Evolutionary conservation across 2,797 vertebrate genomes (phyloP), one percentile per base, ranked within the genome.

Genomic region (Anguilla marmorata): DNA sequence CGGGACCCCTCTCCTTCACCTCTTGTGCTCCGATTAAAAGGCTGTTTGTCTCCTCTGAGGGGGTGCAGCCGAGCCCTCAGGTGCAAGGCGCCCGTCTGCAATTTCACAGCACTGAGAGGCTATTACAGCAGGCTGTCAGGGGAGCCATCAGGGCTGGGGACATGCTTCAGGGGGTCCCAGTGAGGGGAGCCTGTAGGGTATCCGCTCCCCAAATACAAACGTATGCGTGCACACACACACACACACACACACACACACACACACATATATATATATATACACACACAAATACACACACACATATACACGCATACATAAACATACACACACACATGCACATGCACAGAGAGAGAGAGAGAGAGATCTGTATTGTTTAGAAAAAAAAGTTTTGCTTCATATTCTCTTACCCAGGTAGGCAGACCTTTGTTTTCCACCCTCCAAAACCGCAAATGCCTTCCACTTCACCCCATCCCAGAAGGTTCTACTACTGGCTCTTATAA

Each of bases 71-170:
- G 94, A 82, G 96, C 96, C 95, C 96, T 96, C 96, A 96, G 96
- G 95, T 96, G 95, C 95, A 95, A 94, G 94, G 94, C 91, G 93
- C 93, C 92, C 93, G 94, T 93, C 93, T 93, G 95, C 95, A 96
- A 96, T 96, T 96, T 96, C 95, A 96, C 95, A 96, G 95, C 94
- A 94, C 93, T 95, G 91, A 92, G 95, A 95, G 94, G 94, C 95
- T 94, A 96, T 95, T 96, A 96, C 94, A 94, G 94, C 93, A 93
- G 96, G 94, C 94, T 96, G 96, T 96, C 95, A 96, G 94, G 95
- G 95, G 95, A 96, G 95, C 95, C 94, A 95, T 95, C 94, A 95
- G 91, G 93, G 92, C 79, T 91, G 93, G 85, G 94, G 94, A 95
- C 94, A 95, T 92, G 93, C 86, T 82, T 76, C 48, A 89, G 86